phyloP scores from a whole-genome alignment of 2,888 invertebrate species.

The Diploptera punctata region DNA sequence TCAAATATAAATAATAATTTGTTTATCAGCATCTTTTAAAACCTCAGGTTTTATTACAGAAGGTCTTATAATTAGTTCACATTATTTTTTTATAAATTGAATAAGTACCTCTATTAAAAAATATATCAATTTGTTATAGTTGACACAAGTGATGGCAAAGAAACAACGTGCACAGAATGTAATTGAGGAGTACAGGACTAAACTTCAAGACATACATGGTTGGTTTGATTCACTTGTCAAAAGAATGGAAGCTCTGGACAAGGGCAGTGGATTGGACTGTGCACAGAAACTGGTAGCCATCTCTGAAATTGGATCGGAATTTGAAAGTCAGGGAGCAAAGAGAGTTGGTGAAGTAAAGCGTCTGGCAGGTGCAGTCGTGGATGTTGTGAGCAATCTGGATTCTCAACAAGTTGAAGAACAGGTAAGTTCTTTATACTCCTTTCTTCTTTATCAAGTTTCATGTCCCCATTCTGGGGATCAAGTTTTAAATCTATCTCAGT shows the following conservation, averaged over 20 bases:
- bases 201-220: slow-evolving; percentile 76
- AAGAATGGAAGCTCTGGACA: slow-evolving; percentile 82
- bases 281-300: slow-evolving; percentile 79
- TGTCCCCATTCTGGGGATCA: too few species aligned
- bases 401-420: slow-evolving; percentile 92
- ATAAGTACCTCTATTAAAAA: too few species aligned
- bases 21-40: too few species aligned
- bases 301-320: slow-evolving; percentile 75
- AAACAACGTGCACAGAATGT: slow-evolving; percentile 69
- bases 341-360: slow-evolving; percentile 73
- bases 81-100: too few species aligned
- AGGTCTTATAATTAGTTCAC: too few species aligned
- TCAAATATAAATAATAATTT: too few species aligned
- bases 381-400: slow-evolving; percentile 85
- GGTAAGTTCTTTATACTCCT: too few species aligned
- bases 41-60: too few species aligned
- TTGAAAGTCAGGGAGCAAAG: slow-evolving; percentile 73
- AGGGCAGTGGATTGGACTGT: slow-evolving; percentile 82
- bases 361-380: slow-evolving; percentile 73
- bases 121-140: slow-evolving; percentile 54
- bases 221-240: slow-evolving; percentile 84
- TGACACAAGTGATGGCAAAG: slow-evolving; percentile 73
- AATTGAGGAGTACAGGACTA: slow-evolving; percentile 79
- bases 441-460: too few species aligned
- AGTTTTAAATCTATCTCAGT: too few species aligned